These are phyloP conservation scores for Sweltsa coloradensis DNA, from an alignment of 1,140 invertebrate species.

Conservation along the genomic window DNA sequence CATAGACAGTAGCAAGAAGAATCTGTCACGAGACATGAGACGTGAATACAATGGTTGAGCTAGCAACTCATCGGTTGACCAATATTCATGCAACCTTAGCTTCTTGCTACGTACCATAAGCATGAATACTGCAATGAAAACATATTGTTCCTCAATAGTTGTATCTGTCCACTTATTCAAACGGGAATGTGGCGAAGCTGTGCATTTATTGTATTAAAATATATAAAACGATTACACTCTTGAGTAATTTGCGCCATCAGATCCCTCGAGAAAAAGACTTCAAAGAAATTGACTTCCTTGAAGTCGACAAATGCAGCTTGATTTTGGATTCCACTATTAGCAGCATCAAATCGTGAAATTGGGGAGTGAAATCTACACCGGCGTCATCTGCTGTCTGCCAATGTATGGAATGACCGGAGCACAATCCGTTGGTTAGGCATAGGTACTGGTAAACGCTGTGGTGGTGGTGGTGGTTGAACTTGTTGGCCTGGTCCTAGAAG, in stretches of 20 bases:
- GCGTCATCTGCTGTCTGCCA: no score
- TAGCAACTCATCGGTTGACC: constrained; percentile 12
- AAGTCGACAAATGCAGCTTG: no score
- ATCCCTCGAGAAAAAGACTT: constrained; percentile 6
- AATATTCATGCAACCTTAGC: constrained; percentile 17
- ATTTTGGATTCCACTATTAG: no score
- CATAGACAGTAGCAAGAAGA: constrained; percentile 9
- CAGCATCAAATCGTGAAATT: no score
- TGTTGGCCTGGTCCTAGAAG: no score
- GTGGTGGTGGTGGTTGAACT: no score
- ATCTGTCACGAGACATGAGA: constrained; percentile 12
- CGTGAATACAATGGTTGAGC: constrained; percentile 12
- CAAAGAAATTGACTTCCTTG: constrained; percentile 7
- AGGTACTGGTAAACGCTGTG: no score
- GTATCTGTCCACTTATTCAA: constrained; percentile 4
- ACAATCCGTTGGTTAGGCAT: no score
- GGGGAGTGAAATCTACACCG: no score
- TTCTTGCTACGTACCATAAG: constrained; percentile 19
- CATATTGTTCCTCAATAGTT: constrained; percentile 11
- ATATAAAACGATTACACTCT: constrained; percentile 12
- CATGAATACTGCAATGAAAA: constrained; percentile 13
- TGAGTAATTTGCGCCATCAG: constrained; percentile 5
- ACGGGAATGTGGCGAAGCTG: background rate
- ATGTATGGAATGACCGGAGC: no score
- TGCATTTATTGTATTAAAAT: background rate